Conservation (phyloP, 1,140 invertebrate genomes). For the Drosophila dunni region DNA sequence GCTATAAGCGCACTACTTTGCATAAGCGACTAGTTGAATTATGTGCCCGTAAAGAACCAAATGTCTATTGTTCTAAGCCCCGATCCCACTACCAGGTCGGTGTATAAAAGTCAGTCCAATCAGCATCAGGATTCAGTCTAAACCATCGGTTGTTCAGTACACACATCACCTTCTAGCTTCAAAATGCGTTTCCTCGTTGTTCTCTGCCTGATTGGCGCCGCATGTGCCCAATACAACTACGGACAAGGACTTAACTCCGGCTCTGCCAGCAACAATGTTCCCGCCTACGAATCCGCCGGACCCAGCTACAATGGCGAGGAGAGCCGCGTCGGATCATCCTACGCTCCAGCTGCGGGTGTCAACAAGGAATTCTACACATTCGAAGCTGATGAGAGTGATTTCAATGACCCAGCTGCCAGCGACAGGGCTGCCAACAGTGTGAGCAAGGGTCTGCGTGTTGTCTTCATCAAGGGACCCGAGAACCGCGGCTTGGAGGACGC, state of each 20-base stretch:
- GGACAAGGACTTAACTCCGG: slow-evolving; percentile 55
- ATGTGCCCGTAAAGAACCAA: slow-evolving; percentile 67
- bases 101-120: slow-evolving; percentile 61
- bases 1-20: slow-evolving; percentile 73
- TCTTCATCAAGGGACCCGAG: slow-evolving; percentile 82
- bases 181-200: slow-evolving; percentile 71
- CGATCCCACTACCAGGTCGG: slow-evolving; percentile 35
- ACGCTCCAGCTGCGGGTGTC: slow-evolving; percentile 55
- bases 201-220: slow-evolving; percentile 73
- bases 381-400: slow-evolving; percentile 71
- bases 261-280: slow-evolving; percentile 43
- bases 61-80: slow-evolving; percentile 61
- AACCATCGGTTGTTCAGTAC: slow-evolving; percentile 61
- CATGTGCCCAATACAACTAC: slow-evolving; percentile 76
- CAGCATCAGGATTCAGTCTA: slow-evolving; percentile 73
- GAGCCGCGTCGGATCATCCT: slow-evolving; percentile 37
- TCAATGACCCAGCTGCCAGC: slow-evolving; percentile 58
- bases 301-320: slow-evolving; percentile 52
- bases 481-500: slow-evolving; percentile 76
- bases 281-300: slow-evolving; percentile 39
- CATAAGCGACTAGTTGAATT: slow-evolving; percentile 74
- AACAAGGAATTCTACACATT: slow-evolving; percentile 78
- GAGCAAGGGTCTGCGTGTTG: slow-evolving; percentile 72
- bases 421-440: slow-evolving; percentile 58
- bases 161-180: slow-evolving; percentile 24